Evolutionary conservation across 1,140 invertebrate species (phyloP).

Genomic region (Bombus breviceps): DNA sequence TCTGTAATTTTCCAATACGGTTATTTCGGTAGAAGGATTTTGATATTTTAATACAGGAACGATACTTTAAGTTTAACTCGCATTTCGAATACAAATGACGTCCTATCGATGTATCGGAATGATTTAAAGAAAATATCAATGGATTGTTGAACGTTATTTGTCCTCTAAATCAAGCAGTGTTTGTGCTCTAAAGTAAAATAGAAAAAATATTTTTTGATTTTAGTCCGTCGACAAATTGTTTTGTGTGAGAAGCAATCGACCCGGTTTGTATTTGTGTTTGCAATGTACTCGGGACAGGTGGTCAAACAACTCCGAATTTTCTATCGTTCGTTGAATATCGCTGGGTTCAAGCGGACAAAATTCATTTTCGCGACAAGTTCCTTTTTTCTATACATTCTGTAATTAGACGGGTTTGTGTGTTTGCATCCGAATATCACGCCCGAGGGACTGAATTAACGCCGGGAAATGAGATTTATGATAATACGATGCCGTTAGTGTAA

Average conservation of each 20-base stretch:
- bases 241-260: not conserved
- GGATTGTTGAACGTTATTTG: too few relatives aligned
- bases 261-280: not conserved
- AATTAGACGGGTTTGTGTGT: conserved; percentile 18
- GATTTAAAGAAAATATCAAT: too few relatives aligned
- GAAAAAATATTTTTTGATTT: conserved; percentile 17
- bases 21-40: not conserved
- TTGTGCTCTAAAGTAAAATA: not conserved
- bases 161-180: too few relatives aligned
- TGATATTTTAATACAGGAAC: not conserved
- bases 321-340: not conserved
- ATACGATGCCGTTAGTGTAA: conserved; percentile 6
- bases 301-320: not conserved
- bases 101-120: too few relatives aligned
- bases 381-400: not conserved
- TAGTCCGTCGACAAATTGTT: not conserved
- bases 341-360: not conserved
- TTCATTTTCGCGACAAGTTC: not conserved
- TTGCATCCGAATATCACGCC: conserved; percentile 10
- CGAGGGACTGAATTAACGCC: conserved; percentile 6
- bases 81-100: not conserved
- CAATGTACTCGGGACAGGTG: not conserved
- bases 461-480: conserved; percentile 21
- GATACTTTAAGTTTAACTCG: not conserved
- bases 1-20: not conserved